Conservation (phyloP, 2,797 vertebrate species). For the Chaetophractus vellerosus region DNA sequence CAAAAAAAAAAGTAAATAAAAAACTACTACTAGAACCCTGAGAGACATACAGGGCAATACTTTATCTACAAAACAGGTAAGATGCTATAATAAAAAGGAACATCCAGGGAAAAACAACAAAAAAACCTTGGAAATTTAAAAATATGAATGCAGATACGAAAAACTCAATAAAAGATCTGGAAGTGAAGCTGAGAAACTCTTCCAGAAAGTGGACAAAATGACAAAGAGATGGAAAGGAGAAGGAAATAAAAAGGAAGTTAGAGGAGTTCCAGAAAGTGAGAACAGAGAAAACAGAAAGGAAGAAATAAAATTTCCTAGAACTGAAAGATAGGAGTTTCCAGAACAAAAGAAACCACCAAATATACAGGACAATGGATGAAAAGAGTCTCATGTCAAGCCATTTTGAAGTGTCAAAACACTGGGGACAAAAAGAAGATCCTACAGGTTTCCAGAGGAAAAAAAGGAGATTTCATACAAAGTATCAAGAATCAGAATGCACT, state of each 20-base stretch:
- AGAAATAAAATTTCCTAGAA: conserved; percentile 45
- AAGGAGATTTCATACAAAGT: neutral
- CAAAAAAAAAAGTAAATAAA: neutral
- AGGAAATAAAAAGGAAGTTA: neutral
- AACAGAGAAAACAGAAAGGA: neutral
- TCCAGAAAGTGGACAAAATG: neutral
- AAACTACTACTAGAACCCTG: neutral
- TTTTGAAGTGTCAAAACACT: neutral
- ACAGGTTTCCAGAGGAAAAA: neutral
- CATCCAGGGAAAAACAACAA: neutral
- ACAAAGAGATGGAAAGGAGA: neutral
- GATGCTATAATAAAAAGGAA: neutral
- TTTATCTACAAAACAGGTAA: neutral
- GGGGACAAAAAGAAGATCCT: neutral
- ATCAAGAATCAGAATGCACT: neutral
- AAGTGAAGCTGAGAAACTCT: neutral
- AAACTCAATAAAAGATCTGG: neutral
- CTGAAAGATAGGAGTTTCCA: conserved; percentile 4
- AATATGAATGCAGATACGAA: conserved; percentile 3
- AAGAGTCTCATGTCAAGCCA: neutral
- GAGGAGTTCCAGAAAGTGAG: neutral
- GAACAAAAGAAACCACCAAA: neutral
- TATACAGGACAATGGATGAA: neutral
- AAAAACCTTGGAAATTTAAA: neutral
- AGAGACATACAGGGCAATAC: neutral